Conservation (phyloP, 2,113 vertebrate species). For the Indri indri region DNA sequence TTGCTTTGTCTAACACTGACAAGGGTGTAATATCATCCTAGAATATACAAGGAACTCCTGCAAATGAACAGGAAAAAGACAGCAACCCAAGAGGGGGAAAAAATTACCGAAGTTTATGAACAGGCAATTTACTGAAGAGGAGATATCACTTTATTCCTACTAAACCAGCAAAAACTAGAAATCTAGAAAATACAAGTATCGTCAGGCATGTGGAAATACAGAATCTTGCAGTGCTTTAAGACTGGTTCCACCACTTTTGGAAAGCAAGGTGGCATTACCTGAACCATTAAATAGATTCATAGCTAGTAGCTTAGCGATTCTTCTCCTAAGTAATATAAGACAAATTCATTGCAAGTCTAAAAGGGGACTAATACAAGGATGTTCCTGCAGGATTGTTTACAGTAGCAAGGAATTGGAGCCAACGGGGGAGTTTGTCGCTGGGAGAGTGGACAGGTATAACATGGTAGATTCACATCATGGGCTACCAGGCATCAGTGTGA, state of each 20-base stretch:
- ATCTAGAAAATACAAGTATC: not conserved
- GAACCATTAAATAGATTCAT: not conserved
- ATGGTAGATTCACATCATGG: not conserved
- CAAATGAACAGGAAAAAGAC: not conserved
- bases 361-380: not conserved
- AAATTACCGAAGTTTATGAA: not conserved
- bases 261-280: not conserved
- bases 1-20: constrained; percentile 22
- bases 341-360: not conserved
- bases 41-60: not conserved
- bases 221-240: not conserved
- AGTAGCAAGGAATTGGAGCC: not conserved
- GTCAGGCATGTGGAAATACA: not conserved
- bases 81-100: not conserved
- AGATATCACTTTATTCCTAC: not conserved
- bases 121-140: not conserved
- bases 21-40: not conserved
- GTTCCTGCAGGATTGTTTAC: not conserved
- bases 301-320: not conserved
- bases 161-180: constrained; percentile 1
- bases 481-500: not conserved
- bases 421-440: not conserved
- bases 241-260: not conserved
- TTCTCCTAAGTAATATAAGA: not conserved
- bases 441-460: not conserved